Evolutionary conservation across 92 coral and sea anemone species (phyloP), one percentile per base, ranked within the genome.

Genomic region (Epizoanthus illoricatus): DNA sequence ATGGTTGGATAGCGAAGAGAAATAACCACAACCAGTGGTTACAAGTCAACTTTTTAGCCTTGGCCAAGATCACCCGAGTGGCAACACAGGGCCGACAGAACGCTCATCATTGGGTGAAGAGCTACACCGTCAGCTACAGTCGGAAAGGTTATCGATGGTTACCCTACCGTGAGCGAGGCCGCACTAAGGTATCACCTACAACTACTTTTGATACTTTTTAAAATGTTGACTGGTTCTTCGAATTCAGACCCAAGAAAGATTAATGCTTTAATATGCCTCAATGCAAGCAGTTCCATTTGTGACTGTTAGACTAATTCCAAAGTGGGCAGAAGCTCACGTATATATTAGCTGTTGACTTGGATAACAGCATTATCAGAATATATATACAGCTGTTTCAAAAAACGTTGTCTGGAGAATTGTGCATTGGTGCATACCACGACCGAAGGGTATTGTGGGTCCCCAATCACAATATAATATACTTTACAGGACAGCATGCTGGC

Each of bases 1-100:
- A 74, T 74, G 79, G 79, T 56, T 75, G 76, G 76, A 72, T 59
- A 18, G 76, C 76, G 43, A 33, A 23, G 10, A 72, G 76, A 52
- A 72, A 47, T 59, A 47, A 72, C 76, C 61, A 18, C 8, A 47
- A 72, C 62, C 76, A 72, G 15, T 72, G 76, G 76, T 47, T 72
- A 4, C 76, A 72, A 15, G 61, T 49, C 0, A 41, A 72, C 61
- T 72, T 72, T 42, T 72, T 72, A 15, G 76, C 76, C 8, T n/a
- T 10, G 39, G 55, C 76, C 18, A 72, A 72, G 55, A 6, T 72
- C 76, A 45, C 18, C 40, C 49, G 76, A 23, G 55, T 72, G 49
- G 60, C 76, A 0, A 72, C 76, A 0, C 76, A 72, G 61, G 76
- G 76, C 23, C 49, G 76, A 7, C 52, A 17, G 61, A 72, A 72